Conservation (phyloP, 1,140 invertebrate genomes). For the Macrocentrus cingulum region DNA sequence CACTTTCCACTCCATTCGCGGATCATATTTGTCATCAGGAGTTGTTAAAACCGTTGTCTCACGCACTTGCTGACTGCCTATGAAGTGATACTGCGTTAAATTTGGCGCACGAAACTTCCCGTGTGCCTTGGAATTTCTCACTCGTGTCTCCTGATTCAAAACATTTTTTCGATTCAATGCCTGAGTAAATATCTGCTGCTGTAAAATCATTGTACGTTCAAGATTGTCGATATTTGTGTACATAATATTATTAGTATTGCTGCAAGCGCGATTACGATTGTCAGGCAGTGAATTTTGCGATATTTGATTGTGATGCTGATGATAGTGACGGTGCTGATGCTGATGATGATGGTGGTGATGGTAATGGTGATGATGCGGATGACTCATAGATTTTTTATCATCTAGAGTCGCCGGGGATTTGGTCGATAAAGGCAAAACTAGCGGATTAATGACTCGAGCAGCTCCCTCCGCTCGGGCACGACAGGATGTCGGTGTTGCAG, state of each 20-base stretch:
- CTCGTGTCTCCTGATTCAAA: constrained; percentile 38
- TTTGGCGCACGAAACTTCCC: constrained; percentile 61
- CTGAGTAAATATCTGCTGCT: constrained; percentile 71
- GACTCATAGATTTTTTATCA: constrained; percentile 6
- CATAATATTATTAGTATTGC: constrained; percentile 62
- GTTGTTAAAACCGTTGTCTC: constrained; percentile 41
- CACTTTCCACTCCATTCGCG: constrained; percentile 77
- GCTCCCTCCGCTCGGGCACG: constrained; percentile 30
- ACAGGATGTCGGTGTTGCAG: constrained; percentile 25
- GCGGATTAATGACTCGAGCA: constrained; percentile 28
- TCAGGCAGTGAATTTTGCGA: constrained; percentile 4
- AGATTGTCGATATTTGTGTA: constrained; percentile 75
- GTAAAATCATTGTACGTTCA: constrained; percentile 72
- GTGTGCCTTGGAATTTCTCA: constrained; percentile 45
- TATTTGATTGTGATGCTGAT: constrained; percentile 32
- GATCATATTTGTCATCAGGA: constrained; percentile 51
- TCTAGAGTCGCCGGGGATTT: neutral
- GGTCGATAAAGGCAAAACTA: constrained; percentile 26
- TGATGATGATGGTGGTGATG: constrained; percentile 13
- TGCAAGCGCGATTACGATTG: constrained; percentile 27
- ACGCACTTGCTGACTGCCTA: constrained; percentile 62
- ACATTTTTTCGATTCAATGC: constrained; percentile 55
- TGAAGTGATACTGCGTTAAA: constrained; percentile 65
- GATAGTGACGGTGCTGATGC: constrained; percentile 32
- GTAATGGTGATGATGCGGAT: constrained; percentile 19